These are phyloP conservation scores for Pissodes strobi DNA, from an alignment of 1,140 invertebrate species.

Conservation along the genomic window DNA sequence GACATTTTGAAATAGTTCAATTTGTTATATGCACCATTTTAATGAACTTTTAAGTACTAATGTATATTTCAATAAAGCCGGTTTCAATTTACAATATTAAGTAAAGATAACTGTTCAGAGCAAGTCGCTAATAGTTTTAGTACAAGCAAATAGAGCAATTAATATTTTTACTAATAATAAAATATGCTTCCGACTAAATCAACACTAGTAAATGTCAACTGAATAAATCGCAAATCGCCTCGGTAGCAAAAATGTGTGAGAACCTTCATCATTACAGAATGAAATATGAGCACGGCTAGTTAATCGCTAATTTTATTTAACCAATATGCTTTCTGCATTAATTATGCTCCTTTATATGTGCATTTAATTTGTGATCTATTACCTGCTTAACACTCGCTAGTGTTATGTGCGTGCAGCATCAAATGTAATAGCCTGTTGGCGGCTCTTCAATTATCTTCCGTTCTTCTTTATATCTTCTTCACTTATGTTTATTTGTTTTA, in stretches of 20 bases:
- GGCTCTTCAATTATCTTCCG: conserved; percentile 23
- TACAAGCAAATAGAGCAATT: neutral
- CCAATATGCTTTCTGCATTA: conserved; percentile 16
- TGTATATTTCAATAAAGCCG: no score
- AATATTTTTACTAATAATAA: neutral
- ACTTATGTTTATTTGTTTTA: conserved; percentile 22
- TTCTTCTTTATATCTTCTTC: conserved; percentile 23
- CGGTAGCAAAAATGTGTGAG: conserved; percentile 21
- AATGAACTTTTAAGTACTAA: no score
- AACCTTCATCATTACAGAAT: conserved; percentile 24
- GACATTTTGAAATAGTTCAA: no score
- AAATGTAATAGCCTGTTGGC: conserved; percentile 1
- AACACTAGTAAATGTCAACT: neutral
- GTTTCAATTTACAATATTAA: no score
- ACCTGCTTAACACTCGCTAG: conserved; percentile 14
- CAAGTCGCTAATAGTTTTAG: neutral
- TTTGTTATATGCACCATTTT: no score
- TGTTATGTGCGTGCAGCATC: conserved; percentile 9
- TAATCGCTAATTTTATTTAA: conserved; percentile 27
- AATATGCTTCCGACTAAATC: conserved; percentile 4
- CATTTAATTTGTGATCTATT: conserved; percentile 31
- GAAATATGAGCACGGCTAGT: conserved; percentile 8
- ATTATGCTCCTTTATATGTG: conserved; percentile 23
- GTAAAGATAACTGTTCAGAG: neutral
- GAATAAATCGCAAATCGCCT: neutral